These are phyloP conservation scores for Cyclura pinguis DNA, from an alignment of 2,797 vertebrate species.

Conservation along the genomic window DNA sequence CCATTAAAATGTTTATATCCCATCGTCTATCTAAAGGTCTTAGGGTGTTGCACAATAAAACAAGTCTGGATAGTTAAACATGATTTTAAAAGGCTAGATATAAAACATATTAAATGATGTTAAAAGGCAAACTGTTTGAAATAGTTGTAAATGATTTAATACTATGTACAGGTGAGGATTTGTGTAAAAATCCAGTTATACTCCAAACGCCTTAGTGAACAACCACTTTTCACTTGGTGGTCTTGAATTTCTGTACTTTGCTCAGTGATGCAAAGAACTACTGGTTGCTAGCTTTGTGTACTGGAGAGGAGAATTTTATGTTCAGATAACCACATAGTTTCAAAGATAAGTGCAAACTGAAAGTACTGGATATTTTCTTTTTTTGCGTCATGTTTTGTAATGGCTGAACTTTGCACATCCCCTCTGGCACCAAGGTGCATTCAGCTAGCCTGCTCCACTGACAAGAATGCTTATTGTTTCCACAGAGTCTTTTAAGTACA, in stretches of 20 bases:
- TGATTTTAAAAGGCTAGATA: too few species aligned
- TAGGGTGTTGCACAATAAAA: too few species aligned
- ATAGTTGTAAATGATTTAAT: too few species aligned
- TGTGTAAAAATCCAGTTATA: too few species aligned
- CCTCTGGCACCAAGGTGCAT: not conserved
- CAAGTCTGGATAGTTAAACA: too few species aligned
- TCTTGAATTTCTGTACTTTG: not conserved
- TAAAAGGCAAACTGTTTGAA: too few species aligned
- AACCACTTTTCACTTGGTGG: too few species aligned
- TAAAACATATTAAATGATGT: too few species aligned
- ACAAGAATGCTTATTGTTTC: conserved; percentile 29
- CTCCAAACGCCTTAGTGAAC: too few species aligned
- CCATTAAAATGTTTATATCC: too few species aligned
- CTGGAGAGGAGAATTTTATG: not conserved
- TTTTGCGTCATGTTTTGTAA: conserved; percentile 19
- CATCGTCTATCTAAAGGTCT: too few species aligned
- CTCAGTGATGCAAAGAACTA: not conserved
- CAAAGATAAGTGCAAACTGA: not conserved
- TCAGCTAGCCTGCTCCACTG: conserved; percentile 14
- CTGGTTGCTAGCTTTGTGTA: not conserved
- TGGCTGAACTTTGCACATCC: conserved; percentile 40
- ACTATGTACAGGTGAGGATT: too few species aligned
- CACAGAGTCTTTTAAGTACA: conserved; percentile 33
- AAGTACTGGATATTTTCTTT: not conserved
- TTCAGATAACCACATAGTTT: not conserved